Percentiles rank a stretch among this genome's conserved stretches.
Conservation (phyloP, 1,140 invertebrate species). For the Cotesia vestalis region DNA sequence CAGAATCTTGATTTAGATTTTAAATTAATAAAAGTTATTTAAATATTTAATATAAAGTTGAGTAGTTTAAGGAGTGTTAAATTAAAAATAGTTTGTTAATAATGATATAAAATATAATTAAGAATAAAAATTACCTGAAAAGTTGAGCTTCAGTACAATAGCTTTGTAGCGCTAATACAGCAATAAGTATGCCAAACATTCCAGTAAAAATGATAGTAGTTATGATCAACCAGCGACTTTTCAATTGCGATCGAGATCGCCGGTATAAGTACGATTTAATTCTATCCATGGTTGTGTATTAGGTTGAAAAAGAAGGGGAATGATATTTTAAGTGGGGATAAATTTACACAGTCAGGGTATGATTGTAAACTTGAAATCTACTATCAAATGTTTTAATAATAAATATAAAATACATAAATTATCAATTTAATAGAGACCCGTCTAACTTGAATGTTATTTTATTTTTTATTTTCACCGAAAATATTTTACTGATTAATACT, state of each 20-base stretch:
- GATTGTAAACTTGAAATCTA: conserved; percentile 21
- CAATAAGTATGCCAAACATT: conserved; percentile 46
- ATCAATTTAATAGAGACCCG: conserved; percentile 1
- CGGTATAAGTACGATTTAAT: no score
- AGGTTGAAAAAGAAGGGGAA: not conserved
- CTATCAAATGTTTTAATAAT: not conserved
- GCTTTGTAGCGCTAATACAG: conserved; percentile 36
- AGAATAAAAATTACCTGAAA: conserved; percentile 37
- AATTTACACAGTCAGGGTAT: not conserved
- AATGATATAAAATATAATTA: not conserved
- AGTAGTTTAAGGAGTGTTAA: no score
- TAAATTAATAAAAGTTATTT: not conserved
- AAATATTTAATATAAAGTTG: no score
- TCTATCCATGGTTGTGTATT: no score
- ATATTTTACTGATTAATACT: not conserved
- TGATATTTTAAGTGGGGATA: conserved; percentile 29
- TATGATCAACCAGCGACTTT: conserved; percentile 39
- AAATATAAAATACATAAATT: not conserved
- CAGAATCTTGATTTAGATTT: not conserved
- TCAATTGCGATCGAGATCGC: conserved; percentile 38
- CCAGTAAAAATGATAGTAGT: conserved; percentile 37
- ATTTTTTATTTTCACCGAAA: not conserved
- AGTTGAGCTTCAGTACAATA: conserved; percentile 32
- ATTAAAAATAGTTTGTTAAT: no score
- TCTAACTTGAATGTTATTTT: not conserved